Percentiles rank a stretch among this genome's conserved stretches.
Evolutionary conservation across 2,113 vertebrate genomes (phyloP).

Genomic region (Poecilia latipinna): DNA sequence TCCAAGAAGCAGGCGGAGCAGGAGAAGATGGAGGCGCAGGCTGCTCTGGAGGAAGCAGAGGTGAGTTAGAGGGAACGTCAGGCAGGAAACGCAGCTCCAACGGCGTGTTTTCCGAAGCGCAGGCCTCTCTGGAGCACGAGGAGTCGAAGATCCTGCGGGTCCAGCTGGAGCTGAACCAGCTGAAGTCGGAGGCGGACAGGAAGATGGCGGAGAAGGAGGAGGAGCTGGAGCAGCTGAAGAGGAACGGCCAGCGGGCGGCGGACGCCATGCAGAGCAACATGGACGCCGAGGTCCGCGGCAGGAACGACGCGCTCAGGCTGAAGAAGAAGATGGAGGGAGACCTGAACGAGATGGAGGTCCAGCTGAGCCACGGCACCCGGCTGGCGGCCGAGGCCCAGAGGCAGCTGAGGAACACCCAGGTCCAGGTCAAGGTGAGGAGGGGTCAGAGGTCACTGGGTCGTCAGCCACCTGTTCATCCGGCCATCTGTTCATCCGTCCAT

Average conservation of each 20-base stretch:
- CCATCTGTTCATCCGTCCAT: too few relatives aligned
- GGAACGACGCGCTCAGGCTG: constrained; percentile 74
- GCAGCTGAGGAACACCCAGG: constrained; percentile 74
- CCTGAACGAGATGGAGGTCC: constrained; percentile 71
- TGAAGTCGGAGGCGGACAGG: constrained; percentile 65
- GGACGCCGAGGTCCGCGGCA: constrained; percentile 58
- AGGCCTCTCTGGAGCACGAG: constrained; percentile 67
- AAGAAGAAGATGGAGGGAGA: constrained; percentile 83
- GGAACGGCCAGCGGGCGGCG: constrained; percentile 67
- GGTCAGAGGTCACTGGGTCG: neutral
- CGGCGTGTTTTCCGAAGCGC: neutral
- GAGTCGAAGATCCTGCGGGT: constrained; percentile 53
- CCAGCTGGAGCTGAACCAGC: constrained; percentile 71
- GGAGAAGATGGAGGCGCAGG: constrained; percentile 67
- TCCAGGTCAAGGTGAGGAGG: constrained; percentile 52
- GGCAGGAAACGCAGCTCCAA: neutral
- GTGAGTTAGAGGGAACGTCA: constrained; percentile 55
- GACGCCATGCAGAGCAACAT: constrained; percentile 82
- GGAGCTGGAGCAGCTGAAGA: constrained; percentile 73
- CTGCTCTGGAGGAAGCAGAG: constrained; percentile 74
- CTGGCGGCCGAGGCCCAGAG: constrained; percentile 81
- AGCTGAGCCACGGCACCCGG: constrained; percentile 84
- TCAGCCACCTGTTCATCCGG: too few relatives aligned
- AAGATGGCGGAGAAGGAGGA: constrained; percentile 70
- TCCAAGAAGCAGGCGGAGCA: constrained; percentile 68